Base-by-base conservation (phyloP, 1,140 invertebrate species). In the Ceratosolen fusciceps region DNA sequence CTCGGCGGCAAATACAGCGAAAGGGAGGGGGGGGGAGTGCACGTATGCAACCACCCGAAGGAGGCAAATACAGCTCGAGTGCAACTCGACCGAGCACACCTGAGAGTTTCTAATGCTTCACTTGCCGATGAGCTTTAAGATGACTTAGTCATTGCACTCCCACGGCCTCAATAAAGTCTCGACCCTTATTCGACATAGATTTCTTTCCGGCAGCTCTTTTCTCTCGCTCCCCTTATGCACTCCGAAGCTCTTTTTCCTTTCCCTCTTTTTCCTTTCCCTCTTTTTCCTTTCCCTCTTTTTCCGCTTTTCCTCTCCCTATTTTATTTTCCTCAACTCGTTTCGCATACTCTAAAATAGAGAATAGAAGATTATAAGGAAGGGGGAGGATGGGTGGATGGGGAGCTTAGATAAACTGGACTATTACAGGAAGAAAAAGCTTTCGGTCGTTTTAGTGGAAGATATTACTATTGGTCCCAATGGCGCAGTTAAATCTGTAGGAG, bases 391-490 rank as follows among this genome's bases (percentile, higher is more conserved):
- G n/a, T 4, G 24, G 2, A 24, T 2, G 7, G n/a, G 21, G 37
- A 21, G 26, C 12, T 2, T 3, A 43, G 34, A 37, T 3, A 21
- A 26, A 39, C 16, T 21, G 16, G 49, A n/a, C 47, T 58, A 68
- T 67, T 47, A 24, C 62, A 10, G 21, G 2, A 39, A 75, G 47
- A 60, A 70, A 79, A 68, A 75, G 79, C 65, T 80, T 80, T 80
- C 34, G 70, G 34, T 74, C 70, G 67, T 80, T 71, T 75, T 75
- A 80, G 37, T 58, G 21, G 37, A 62, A 71, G 79, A 80, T 71
- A 71, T 80, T 71, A 67, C 65, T 52, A 74, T 80, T 58, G 78
- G 37, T 80, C 73, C 73, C 79, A 80, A 68, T 75, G 73, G 71
- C 54, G 65, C 67, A 52, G 79, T 80, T 80, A 80, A 80, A 71